These are phyloP conservation scores for Thinocorus orbignyianus DNA, from an alignment of 2,113 vertebrate genomes.

Conservation along the genomic window DNA sequence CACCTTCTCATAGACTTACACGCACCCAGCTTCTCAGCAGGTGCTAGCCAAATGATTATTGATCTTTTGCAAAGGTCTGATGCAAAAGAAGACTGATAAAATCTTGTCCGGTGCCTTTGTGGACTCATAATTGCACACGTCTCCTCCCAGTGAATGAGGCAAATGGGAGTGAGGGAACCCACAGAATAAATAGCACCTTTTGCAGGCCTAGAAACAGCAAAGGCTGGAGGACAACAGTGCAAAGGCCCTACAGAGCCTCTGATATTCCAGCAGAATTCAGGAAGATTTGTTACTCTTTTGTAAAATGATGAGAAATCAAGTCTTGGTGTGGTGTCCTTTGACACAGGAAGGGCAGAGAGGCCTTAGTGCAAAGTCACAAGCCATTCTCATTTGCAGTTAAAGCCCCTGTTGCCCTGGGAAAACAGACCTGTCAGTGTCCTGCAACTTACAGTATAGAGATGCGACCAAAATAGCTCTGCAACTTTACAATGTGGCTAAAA, in stretches of 20 bases:
- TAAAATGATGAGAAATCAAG: neutral
- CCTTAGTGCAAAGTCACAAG: neutral
- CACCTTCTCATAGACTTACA: neutral
- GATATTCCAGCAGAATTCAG: neutral
- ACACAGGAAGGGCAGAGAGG: neutral
- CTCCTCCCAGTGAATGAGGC: neutral
- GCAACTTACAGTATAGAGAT: constrained; percentile 11
- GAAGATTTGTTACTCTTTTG: neutral
- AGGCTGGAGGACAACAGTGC: neutral
- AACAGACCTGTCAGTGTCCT: constrained; percentile 33
- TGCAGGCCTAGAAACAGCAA: neutral
- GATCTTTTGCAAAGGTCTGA: neutral
- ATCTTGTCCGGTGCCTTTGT: neutral
- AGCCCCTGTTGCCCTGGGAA: constrained; percentile 20
- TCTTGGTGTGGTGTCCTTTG: neutral
- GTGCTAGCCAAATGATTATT: neutral
- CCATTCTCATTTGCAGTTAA: neutral
- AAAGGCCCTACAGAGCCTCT: neutral
- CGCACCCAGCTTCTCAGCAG: neutral
- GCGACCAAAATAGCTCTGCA: constrained; percentile 55
- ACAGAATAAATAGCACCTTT: neutral
- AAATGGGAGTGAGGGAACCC: neutral
- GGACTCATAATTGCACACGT: neutral
- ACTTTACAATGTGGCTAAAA: constrained; percentile 43
- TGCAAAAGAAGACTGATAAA: neutral